Evolutionary conservation across 2,888 invertebrate species (phyloP).

Genomic region (Plagodis pulveraria): DNA sequence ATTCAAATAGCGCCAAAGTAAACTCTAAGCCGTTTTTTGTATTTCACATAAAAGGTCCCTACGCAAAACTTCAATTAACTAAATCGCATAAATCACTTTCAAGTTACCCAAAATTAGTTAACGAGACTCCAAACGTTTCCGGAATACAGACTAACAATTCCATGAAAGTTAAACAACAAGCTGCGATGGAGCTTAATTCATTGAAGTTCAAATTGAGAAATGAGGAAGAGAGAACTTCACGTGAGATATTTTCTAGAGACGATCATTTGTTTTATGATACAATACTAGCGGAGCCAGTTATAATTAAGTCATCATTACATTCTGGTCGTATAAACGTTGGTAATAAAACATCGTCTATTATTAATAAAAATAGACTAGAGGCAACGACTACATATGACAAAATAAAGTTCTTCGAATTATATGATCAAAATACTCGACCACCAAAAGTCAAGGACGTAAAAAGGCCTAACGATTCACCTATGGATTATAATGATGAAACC

Average conservation of each 20-base stretch:
- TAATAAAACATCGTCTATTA: neutral
- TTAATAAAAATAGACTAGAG: constrained; percentile 2
- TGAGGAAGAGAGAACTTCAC: neutral
- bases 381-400: constrained; percentile 54
- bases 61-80: constrained; percentile 5
- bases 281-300: too few species aligned
- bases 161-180: neutral
- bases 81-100: neutral
- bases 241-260: too few species aligned
- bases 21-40: constrained; percentile 27
- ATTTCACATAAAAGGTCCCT: constrained; percentile 34
- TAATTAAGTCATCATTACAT: too few species aligned
- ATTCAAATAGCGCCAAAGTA: constrained; percentile 15
- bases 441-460: constrained; percentile 27
- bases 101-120: neutral
- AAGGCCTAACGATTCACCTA: neutral
- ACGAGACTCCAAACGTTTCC: constrained; percentile 3
- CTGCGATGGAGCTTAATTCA: neutral
- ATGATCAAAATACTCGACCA: constrained; percentile 59
- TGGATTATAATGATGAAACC: constrained; percentile 31
- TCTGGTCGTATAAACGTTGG: too few species aligned
- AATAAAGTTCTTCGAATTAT: constrained; percentile 74
- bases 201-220: neutral
- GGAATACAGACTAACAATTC: neutral
- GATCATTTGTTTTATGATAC: too few species aligned